phyloP scores from a whole-genome alignment of 2,113 vertebrate genomes.

The Mesitornis unicolor region DNA sequence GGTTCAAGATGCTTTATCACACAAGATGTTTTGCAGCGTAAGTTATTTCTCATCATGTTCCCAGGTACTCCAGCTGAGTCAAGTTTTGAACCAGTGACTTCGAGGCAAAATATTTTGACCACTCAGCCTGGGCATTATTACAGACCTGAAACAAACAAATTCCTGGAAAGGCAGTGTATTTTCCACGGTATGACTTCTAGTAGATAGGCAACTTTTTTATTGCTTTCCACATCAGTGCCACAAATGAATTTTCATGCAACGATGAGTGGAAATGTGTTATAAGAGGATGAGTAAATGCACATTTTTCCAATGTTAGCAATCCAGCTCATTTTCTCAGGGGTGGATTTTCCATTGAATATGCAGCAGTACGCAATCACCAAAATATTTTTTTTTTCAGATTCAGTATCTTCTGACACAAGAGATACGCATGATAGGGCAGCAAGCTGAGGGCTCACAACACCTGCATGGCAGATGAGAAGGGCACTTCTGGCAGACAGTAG shows the following conservation, averaged over 20 bases:
- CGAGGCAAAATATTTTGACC: conserved; percentile 30
- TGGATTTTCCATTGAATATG: neutral
- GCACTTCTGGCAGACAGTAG: conserved; percentile 12
- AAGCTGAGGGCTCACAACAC: neutral
- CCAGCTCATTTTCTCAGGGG: neutral
- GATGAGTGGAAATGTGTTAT: neutral
- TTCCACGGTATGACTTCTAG: neutral
- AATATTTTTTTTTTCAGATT: neutral
- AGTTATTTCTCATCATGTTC: conserved; percentile 34
- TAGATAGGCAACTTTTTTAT: neutral
- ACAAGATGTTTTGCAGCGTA: conserved; percentile 33
- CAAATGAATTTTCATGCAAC: conserved; percentile 14
- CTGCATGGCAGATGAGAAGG: conserved; percentile 43
- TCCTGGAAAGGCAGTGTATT: neutral
- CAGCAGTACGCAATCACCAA: neutral
- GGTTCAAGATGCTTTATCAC: conserved; percentile 3
- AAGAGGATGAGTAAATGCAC: neutral
- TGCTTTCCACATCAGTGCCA: neutral
- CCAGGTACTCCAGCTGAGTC: neutral
- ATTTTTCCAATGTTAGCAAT: neutral
- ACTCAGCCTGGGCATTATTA: neutral
- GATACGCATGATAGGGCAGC: neutral
- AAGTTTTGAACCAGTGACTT: conserved; percentile 1
- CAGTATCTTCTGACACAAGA: neutral
- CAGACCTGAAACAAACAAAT: neutral